Base-by-base conservation (phyloP, 2,888 invertebrate genomes). In the Chaitophorus viminalis region DNA sequence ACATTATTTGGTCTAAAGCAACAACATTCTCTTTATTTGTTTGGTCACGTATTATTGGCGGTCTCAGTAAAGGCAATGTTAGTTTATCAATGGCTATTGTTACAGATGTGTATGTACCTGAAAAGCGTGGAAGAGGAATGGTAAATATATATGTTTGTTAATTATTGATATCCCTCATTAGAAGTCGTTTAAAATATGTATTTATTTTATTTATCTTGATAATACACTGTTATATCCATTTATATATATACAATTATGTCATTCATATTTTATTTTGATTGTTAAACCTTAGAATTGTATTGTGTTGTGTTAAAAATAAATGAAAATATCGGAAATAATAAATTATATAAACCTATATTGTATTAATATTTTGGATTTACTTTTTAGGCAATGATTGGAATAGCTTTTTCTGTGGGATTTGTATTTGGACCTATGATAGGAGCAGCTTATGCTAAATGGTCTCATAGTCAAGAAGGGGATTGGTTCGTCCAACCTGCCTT, bases 351-450 rank as follows among this genome's bases (percentile, higher is more conserved):
- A n/a, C n/a, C 46, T 46, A 11, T 46, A 46, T 46, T 46, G 11
- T n/a, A n/a, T 68, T 29, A 68, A 29, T 54, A 77, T 78, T 78
- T n/a, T 36, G 11, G 8, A 14, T 46, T 11, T 60, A 54, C 25
- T 90, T 93, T 93, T 90, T 92, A 97, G 97, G 99, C 99, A n/a
- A 92, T 98, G 84, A 96, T 99, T 89, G 99, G 99, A 21, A 95
- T 98, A 90, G 98, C 99, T 14, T 99, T 99, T 92, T 99, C 99
- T 2, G 92, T 99, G 89, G 99, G 98, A n/a, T 99, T 99, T 92
- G 96, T 99, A 90, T 92, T 98, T 89, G 99, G 99, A 0, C 99
- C 99, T 4, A 93, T 98, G 91, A 97, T 99, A 89, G 99, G 99
- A 39, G 99, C 98, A 8, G 93, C 94, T 91, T 97, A 98, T 91